These are phyloP conservation scores for Coracopsis vasa DNA, from an alignment of 2,113 vertebrate species.

Conservation along the genomic window DNA sequence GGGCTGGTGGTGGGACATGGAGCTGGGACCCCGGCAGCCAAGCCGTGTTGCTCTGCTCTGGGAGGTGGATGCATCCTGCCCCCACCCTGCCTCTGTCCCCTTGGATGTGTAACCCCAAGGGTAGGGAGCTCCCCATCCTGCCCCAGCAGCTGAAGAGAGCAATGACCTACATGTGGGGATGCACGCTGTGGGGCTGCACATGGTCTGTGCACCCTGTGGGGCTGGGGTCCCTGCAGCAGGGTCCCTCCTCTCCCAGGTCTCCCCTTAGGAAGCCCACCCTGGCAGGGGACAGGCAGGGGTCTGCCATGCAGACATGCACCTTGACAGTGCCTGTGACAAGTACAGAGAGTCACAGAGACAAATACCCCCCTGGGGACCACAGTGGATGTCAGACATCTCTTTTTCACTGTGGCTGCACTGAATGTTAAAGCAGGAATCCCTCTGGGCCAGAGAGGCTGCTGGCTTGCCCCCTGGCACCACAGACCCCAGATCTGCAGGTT, in stretches of 20 bases:
- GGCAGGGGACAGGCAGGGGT: rapidly evolving
- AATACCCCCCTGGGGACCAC: neutral
- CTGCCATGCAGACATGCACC: neutral
- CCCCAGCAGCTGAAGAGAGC: neutral
- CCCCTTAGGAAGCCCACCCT: neutral
- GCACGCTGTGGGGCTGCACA: rapidly evolving
- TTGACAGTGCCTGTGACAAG: neutral
- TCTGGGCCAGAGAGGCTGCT: rapidly evolving
- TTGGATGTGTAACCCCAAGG: neutral
- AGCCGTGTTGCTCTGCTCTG: neutral
- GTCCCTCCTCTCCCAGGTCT: rapidly evolving
- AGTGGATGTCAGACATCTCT: neutral
- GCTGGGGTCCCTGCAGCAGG: neutral
- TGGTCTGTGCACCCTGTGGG: rapidly evolving
- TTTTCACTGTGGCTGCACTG: neutral
- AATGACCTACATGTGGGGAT: rapidly evolving
- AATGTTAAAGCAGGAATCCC: neutral
- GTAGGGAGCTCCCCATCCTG: neutral
- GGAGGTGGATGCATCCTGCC: neutral
- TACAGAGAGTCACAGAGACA: neutral
- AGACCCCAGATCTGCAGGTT: neutral
- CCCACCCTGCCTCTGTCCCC: neutral
- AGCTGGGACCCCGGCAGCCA: neutral
- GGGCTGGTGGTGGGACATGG: neutral
- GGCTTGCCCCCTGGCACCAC: rapidly evolving